Evolutionary conservation across 2,797 vertebrate genomes (phyloP), one percentile per base, ranked within the genome.

Genomic region (Acrossocheilus wenchowensis): DNA sequence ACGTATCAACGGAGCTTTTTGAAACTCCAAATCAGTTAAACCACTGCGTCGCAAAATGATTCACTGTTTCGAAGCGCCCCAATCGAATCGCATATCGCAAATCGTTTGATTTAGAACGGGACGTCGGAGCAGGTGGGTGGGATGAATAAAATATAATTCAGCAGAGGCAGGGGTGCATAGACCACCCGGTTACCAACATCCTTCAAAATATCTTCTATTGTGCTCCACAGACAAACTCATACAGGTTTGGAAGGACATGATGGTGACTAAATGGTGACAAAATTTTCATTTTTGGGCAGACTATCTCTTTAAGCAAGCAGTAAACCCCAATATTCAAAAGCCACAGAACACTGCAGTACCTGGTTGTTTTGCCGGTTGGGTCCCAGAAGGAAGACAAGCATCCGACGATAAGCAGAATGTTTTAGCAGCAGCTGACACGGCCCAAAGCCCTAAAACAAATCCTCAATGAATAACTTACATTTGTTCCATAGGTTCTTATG

Each of bases 321-420:
- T 60, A 71, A 34, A 52, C 11, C 41, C 3, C 12, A 52, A 54
- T 26, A 7, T 54, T 19, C 9, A 34, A 12, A 81, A 80, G 57
- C 39, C 21, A 12, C 6, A 62, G 26, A 45, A 71, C 7, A 19
- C 23, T 45, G 14, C 0, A n/a, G 81, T 95, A 99, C 98, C 97
- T 99, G 98, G 88, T 96, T 98, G 93, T 96, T 99, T 86, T 98
- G 98, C n/a, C 97, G 90, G 77, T 92, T 97, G 87, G 97, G 93
- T 82, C 98, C 98, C 2, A 99, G 94, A 60, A 99, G 96, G 87
- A 99, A 99, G 94, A 96, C 96, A 88, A 98, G 96, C 97, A 99
- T 98, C 90, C 98, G 96, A 1, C 95, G 95, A 90, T 98, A 95
- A 15, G 98, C 97, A 5, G 97, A 97, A 88, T 99, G 98, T 87